phyloP scores from a whole-genome alignment of 2,888 invertebrate genomes.

The Torymus tubicola region DNA sequence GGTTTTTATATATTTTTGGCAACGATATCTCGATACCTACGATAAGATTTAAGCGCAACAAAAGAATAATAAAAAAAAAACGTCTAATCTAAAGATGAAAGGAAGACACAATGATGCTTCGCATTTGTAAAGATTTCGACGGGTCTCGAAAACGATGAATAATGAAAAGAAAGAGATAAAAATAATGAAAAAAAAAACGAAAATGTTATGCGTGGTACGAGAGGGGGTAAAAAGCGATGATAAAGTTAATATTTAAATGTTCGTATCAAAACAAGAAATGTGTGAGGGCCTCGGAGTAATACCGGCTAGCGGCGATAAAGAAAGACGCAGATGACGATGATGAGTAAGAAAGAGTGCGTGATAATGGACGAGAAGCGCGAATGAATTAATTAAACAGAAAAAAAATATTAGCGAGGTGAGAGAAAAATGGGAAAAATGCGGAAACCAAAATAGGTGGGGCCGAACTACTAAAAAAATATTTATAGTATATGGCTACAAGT shows the following conservation, averaged over 20 bases:
- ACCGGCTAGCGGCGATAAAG: slow-evolving; percentile 69
- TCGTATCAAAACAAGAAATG: slow-evolving; percentile 75
- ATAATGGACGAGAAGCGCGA: slow-evolving; percentile 39
- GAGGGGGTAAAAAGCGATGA: slow-evolving; percentile 56
- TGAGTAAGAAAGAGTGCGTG: slow-evolving; percentile 56
- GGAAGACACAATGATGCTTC: slow-evolving; percentile 68
- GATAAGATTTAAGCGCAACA: slow-evolving; percentile 73
- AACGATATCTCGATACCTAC: slow-evolving; percentile 76
- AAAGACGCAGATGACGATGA: slow-evolving; percentile 46
- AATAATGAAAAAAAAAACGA: slow-evolving; percentile 49
- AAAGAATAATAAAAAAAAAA: slow-evolving; percentile 62
- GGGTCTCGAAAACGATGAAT: slow-evolving; percentile 67
- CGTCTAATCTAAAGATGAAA: slow-evolving; percentile 58
- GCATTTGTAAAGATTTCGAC: slow-evolving; percentile 72
- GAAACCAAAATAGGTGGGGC: slow-evolving; percentile 68
- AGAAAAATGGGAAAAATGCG: slow-evolving; percentile 64
- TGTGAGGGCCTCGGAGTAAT: slow-evolving; percentile 74
- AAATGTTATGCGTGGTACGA: slow-evolving; percentile 49
- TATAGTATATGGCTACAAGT: slow-evolving; percentile 77
- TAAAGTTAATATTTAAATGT: slow-evolving; percentile 69
- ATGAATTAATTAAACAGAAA: slow-evolving; percentile 56
- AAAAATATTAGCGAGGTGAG: slow-evolving; percentile 59
- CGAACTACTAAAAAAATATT: slow-evolving; percentile 75
- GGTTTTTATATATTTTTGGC: slow-evolving; percentile 76
- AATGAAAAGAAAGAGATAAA: slow-evolving; percentile 46